These are phyloP conservation scores for Allobates femoralis DNA, from an alignment of 2,797 vertebrate species.

Conservation along the genomic window DNA sequence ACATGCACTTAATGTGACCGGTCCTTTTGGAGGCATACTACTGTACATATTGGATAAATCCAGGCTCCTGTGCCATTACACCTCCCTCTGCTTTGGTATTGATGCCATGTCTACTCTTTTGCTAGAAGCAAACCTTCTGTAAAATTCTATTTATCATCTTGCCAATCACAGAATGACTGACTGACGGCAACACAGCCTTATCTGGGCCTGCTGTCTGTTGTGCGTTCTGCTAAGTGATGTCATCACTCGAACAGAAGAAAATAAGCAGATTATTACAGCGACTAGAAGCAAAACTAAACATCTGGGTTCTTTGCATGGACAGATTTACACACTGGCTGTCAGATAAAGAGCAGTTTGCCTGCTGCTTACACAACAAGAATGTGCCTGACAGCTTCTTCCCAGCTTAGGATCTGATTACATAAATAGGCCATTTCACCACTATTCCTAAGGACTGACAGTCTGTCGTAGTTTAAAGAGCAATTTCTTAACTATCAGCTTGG, in stretches of 20 bases:
- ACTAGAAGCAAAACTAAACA: slow-evolving; percentile 82
- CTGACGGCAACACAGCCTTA: slow-evolving; percentile 74
- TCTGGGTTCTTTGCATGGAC: slow-evolving; percentile 82
- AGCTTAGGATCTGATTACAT: slow-evolving; percentile 81
- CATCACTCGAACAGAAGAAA: slow-evolving; percentile 76
- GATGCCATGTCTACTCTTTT: slow-evolving; percentile 69
- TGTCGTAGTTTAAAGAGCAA: slow-evolving; percentile 79
- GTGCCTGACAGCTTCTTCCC: slow-evolving; percentile 81
- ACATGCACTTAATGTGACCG: not conserved
- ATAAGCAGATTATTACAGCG: slow-evolving; percentile 81
- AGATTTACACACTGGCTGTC: slow-evolving; percentile 85
- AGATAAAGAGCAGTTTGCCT: slow-evolving; percentile 83
- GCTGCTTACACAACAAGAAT: slow-evolving; percentile 81
- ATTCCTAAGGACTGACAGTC: slow-evolving; percentile 80
- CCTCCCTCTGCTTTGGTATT: slow-evolving; percentile 66
- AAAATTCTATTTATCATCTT: slow-evolving; percentile 75
- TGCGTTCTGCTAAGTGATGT: slow-evolving; percentile 80
- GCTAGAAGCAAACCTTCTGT: slow-evolving; percentile 73
- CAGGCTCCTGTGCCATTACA: slow-evolving; percentile 45
- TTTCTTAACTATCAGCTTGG: slow-evolving; percentile 77
- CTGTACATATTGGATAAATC: not conserved
- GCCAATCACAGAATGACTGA: slow-evolving; percentile 76
- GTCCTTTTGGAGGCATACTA: not conserved
- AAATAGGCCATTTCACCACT: slow-evolving; percentile 78
- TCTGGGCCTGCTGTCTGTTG: slow-evolving; percentile 73